Evolutionary conservation across 2,797 vertebrate genomes (phyloP), one percentile per base, ranked within the genome.

Genomic region (Agapornis canus): DNA sequence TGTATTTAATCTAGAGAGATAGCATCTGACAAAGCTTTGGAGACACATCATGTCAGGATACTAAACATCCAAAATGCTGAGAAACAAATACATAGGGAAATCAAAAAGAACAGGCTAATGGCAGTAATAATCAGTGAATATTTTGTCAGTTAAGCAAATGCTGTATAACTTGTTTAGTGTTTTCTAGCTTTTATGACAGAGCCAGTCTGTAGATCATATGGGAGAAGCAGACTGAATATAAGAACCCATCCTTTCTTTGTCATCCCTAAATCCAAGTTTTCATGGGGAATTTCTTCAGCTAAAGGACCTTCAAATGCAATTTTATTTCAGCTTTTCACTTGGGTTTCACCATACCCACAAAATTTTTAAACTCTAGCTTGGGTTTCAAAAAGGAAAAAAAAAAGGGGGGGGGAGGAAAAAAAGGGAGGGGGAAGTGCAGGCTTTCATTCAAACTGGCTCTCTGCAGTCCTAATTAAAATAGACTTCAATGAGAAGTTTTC

Each of bases 401-500:
- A 40, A 2, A 0, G 2, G 1, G 3, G 3, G 8, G 23, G 14
- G 9, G 31, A 7, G 9, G 3, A 11, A 49, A 68, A 52, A 56
- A 54, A 48, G 1, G 27, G 43, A 31, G n/a, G 47, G 6, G 35
- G 13, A 66, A 80, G 20, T 8, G 26, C 86, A 94, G 70, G 65
- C 86, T 95, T 92, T 86, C 94, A 89, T 95, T 92, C 82, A 80
- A 9, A 85, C 87, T 39, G 68, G 72, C 95, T 98, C 94, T 97
- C 96, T 95, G 94, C 96, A 95, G 95, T 93, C 95, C 97, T 98
- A 98, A 98, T 97, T 98, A 97, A 97, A 97, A 97, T 86, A 94
- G 93, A 96, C 97, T 97, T 98, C 97, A 97, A 95, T 96, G 94
- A 92, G 86, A 97, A 96, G 95, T 96, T 97, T 97, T 95, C 90